Evolutionary conservation across 2,113 vertebrate species (phyloP), one percentile per base, ranked within the genome.

Genomic region (Corythaixoides concolor): DNA sequence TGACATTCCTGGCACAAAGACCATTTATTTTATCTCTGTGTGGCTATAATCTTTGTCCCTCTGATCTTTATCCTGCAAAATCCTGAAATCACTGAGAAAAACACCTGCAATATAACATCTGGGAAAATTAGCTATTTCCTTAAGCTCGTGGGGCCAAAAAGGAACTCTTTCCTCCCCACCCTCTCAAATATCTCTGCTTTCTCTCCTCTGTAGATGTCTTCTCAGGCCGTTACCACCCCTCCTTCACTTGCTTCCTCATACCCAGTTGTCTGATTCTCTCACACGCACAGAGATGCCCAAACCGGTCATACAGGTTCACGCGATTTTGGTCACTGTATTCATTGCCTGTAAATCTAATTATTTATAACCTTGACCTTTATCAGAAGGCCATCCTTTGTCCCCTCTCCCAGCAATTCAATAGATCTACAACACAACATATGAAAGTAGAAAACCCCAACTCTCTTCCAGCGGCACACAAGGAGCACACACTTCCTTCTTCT

Each of bases 271-370:
- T 92, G 88, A 84, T 85, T 87, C 84, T 82, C 55, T 81, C 37
- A 32, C 77, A 69, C 37, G 41, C 68, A 70, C 47, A 37, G 73
- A 94, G 52, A 76, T 86, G 47, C 45, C 93, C 70, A 85, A 97
- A 96, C 92, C 88, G 50, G 95, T 96, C 82, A 20, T 84, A 93
- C 97, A 85, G 85, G 96, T 97, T 96, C 79, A 39, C 1, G 3
- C 1, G 6, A 86, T 92, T 93, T 92, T 78, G 49, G 64, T 81
- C 68, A 45, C 37, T n/a, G 26, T 35, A 18, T 73, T 77, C 37
- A 26, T 26, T 94, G n/a, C 50, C 84, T 43, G 67, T 75, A 84
- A 93, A 86, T 76, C 55, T 62, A 88, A 82, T 63, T 37, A 69
- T 85, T 88, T 89, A 35, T 52, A 89, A 62, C 45, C 35, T n/a